Evolutionary conservation across 2,797 vertebrate species (phyloP).

Genomic region (Peromyscus nudipes): DNA sequence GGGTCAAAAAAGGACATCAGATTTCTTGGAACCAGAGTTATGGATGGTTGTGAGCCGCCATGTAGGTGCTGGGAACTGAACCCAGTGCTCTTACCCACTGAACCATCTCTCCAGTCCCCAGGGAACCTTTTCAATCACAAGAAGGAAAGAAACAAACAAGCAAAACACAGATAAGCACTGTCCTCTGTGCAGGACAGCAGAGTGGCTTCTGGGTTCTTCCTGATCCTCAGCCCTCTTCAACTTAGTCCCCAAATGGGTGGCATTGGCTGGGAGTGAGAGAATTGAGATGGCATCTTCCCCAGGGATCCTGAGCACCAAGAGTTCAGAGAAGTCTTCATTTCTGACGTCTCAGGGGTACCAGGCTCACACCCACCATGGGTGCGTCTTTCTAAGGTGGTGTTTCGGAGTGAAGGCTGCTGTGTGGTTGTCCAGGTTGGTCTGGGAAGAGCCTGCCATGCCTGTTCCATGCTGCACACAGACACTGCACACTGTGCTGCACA

Average conservation of each 20-base stretch:
- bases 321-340: neutral
- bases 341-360: neutral
- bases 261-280: neutral
- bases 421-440: neutral
- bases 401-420: neutral
- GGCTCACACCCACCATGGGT: neutral
- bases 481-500: neutral
- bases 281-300: neutral
- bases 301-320: neutral
- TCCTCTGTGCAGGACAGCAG: conserved; percentile 59
- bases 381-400: neutral
- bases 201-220: conserved; percentile 83
- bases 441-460: neutral
- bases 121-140: conserved; percentile 69
- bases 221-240: conserved; percentile 29
- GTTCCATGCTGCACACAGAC: rapidly evolving
- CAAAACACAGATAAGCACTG: conserved; percentile 76
- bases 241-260: neutral
- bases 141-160: conserved; percentile 85
- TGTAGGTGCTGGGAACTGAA: neutral
- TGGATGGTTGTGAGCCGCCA: neutral
- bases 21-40: neutral
- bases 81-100: neutral
- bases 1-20: neutral
- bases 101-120: neutral